Evolutionary conservation across 2,113 vertebrate species (phyloP).

Genomic region (Lagopus muta): DNA sequence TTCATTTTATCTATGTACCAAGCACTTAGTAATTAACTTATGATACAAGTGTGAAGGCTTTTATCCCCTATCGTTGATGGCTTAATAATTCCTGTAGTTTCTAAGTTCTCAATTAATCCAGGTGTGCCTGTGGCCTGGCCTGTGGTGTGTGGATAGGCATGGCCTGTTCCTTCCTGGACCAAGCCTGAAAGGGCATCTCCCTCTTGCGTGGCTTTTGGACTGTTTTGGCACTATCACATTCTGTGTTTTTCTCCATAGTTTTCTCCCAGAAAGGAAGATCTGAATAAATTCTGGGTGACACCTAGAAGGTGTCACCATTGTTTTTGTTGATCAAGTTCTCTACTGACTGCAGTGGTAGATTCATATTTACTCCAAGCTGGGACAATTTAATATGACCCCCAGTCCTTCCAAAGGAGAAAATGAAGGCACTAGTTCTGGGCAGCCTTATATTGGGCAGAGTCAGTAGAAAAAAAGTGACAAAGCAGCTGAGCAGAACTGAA

Average conservation of each 20-base stretch:
- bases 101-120: background rate
- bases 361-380: background rate
- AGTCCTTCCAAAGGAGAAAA: background rate
- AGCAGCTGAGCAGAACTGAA: background rate
- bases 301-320: background rate
- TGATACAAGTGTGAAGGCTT: background rate
- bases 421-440: background rate
- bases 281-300: background rate
- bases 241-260: background rate
- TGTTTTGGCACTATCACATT: background rate
- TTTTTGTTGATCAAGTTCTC: background rate
- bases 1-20: background rate
- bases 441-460: background rate
- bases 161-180: background rate
- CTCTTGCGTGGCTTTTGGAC: background rate
- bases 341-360: background rate
- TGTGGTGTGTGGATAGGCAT: background rate
- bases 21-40: background rate
- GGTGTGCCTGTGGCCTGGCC: background rate
- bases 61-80: background rate
- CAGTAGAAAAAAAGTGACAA: background rate
- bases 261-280: background rate
- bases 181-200: background rate
- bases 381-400: background rate
- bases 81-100: background rate